Conservation (phyloP, 2,113 vertebrate genomes). For the Sceloporus tristichus region DNA sequence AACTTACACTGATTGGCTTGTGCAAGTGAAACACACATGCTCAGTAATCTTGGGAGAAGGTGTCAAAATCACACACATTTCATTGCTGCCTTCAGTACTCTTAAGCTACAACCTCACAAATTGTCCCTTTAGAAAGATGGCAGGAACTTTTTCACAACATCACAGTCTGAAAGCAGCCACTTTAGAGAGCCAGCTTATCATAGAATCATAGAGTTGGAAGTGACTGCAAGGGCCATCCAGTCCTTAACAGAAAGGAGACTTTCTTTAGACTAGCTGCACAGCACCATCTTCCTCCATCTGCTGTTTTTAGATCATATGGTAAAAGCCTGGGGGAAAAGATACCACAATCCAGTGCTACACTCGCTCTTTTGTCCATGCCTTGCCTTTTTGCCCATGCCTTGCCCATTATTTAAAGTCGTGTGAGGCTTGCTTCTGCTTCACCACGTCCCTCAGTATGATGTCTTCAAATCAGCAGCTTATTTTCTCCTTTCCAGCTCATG, state of each 20-base stretch:
- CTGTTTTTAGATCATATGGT: neutral
- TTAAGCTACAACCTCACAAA: constrained; percentile 24
- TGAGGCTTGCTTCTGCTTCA: neutral
- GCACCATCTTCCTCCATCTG: no score
- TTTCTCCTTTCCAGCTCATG: neutral
- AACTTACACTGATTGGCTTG: constrained; percentile 50
- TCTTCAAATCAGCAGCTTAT: neutral
- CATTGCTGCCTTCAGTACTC: constrained; percentile 41
- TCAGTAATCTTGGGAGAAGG: constrained; percentile 33
- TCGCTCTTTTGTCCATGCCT: no score
- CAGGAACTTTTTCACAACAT: fast-evolving
- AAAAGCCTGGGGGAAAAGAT: neutral
- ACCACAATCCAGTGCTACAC: no score
- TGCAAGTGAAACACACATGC: constrained; percentile 18
- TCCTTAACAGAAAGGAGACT: neutral
- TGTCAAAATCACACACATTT: constrained; percentile 20
- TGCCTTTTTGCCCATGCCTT: no score
- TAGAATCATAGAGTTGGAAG: no score
- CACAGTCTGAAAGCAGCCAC: constrained; percentile 35
- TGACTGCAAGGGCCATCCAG: no score
- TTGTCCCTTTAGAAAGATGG: constrained; percentile 17
- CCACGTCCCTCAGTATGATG: neutral
- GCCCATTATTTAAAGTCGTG: no score
- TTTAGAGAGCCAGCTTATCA: no score
- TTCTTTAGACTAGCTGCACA: no score